Base-by-base conservation (phyloP, 1,140 invertebrate genomes). In the Rhyacophila brunnea region DNA sequence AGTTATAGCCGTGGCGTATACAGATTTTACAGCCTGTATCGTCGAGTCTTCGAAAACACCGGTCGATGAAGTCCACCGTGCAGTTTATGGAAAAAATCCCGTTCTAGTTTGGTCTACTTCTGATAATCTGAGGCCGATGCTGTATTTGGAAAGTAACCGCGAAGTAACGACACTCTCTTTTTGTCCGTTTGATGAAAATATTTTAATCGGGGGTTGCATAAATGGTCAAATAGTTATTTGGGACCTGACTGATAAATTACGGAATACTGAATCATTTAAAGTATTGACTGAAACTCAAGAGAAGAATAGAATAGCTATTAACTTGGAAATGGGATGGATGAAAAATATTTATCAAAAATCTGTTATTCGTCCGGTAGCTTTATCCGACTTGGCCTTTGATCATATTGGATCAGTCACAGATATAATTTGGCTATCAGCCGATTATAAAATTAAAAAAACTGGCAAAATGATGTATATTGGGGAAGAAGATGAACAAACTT, bases 171-270 rank as follows among this genome's bases (percentile, higher is more conserved):
- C 73, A 0, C 68, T 90, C 6, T 79, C 83, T 1, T 87, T 88
- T 69, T 88, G 85, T 68, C 86, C 86, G 1, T 81, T 82, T 38
- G 78, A 90, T 66, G 81, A 81, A 38, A 87, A 87, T 70, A 66
- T 88, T 35, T 66, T 90, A 44, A 64, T 88, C 23, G 89, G 87
- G 18, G 88, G 88, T n/a, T 85, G 82, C 32, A 71, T 74, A 5
- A 90, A 87, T 69, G 89, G 89, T 1, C 85, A 88, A 77, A 72
- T 90, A 13, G 74, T 87, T 17, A 60, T 91, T 14, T 91, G 89
- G 89, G 86, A 91, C 69, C 76, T 91, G 34, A 81, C 80, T 5
- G 83, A 85, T 48, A 85, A 85, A 66, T 76, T 88, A 43, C 80
- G 87, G 62, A 78, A 81, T 60, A 74, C 85, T 0, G 86, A 89